These are phyloP conservation scores for Nymphalis polychloros DNA, from an alignment of 2,888 invertebrate genomes.

Conservation along the genomic window DNA sequence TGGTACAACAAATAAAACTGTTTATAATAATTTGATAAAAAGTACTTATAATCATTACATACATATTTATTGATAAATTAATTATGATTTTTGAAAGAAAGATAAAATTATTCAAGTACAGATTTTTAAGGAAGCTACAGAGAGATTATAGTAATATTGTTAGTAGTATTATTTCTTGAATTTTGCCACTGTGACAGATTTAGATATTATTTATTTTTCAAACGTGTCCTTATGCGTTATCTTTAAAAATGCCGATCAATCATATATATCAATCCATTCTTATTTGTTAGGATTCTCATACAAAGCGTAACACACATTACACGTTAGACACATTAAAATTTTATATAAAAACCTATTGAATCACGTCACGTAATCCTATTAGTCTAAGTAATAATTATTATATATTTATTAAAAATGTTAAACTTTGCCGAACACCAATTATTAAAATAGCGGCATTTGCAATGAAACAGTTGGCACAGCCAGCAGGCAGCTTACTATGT, in stretches of 20 bases:
- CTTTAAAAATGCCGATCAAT: not conserved
- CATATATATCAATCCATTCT: not conserved
- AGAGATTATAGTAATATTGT: no score
- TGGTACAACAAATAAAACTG: no score
- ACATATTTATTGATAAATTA: no score
- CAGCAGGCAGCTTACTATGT: slow-evolving; percentile 20
- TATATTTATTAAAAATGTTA: slow-evolving; percentile 22
- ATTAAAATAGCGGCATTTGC: slow-evolving; percentile 21
- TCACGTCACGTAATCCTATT: slow-evolving; percentile 3
- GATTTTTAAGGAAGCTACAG: not conserved
- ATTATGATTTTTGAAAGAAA: not conserved
- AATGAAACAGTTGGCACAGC: slow-evolving; percentile 36
- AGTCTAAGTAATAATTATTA: slow-evolving; percentile 14
- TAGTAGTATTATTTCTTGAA: not conserved
- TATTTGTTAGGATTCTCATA: not conserved
- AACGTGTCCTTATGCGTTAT: not conserved
- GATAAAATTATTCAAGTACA: not conserved
- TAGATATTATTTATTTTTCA: not conserved
- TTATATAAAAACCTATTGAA: slow-evolving; percentile 12
- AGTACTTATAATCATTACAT: no score
- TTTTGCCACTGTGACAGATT: not conserved
- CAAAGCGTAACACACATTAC: slow-evolving; percentile 5
- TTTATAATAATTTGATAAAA: no score
- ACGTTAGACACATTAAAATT: slow-evolving; percentile 14
- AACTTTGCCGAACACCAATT: slow-evolving; percentile 39